Evolutionary conservation across 1,140 invertebrate genomes (phyloP).

Genomic region (Drosophila arawakana): DNA sequence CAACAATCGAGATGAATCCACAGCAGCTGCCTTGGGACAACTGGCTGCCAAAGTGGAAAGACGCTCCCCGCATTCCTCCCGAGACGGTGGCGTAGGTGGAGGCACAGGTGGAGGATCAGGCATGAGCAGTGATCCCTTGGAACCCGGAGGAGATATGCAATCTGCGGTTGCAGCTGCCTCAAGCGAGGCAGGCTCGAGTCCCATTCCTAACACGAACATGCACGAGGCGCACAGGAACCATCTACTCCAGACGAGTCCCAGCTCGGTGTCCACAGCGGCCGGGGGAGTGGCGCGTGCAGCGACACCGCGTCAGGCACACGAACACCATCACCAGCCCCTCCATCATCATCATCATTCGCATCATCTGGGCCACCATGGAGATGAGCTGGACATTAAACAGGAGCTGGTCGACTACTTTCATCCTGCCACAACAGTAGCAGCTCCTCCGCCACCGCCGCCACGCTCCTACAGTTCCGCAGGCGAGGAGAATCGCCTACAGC

Average conservation of each 20-base stretch:
- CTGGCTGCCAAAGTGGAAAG: constrained; percentile 69
- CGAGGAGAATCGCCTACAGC: constrained; percentile 67
- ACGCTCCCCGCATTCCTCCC: constrained; percentile 49
- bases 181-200: constrained; percentile 78
- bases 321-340: constrained; percentile 53
- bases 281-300: constrained; percentile 29
- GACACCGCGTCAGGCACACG: constrained; percentile 66
- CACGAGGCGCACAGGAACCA: constrained; percentile 81
- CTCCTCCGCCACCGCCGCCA: constrained; percentile 57
- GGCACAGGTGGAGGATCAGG: constrained; percentile 26
- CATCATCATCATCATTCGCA: constrained; percentile 26
- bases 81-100: constrained; percentile 22
- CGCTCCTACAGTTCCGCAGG: constrained; percentile 80
- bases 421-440: constrained; percentile 33
- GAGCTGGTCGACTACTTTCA: constrained; percentile 80
- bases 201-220: constrained; percentile 80
- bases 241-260: constrained; percentile 57
- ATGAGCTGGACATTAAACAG: constrained; percentile 78
- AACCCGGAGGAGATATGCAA: constrained; percentile 23
- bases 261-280: not conserved
- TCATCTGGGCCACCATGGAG: constrained; percentile 44
- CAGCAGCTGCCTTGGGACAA: constrained; percentile 59
- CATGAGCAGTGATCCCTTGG: constrained; percentile 32
- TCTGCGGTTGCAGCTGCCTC: not conserved
- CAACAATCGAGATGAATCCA: constrained; percentile 66